These are phyloP conservation scores for Psilopsiagon aymara DNA, from an alignment of 2,113 vertebrate species.

Conservation along the genomic window DNA sequence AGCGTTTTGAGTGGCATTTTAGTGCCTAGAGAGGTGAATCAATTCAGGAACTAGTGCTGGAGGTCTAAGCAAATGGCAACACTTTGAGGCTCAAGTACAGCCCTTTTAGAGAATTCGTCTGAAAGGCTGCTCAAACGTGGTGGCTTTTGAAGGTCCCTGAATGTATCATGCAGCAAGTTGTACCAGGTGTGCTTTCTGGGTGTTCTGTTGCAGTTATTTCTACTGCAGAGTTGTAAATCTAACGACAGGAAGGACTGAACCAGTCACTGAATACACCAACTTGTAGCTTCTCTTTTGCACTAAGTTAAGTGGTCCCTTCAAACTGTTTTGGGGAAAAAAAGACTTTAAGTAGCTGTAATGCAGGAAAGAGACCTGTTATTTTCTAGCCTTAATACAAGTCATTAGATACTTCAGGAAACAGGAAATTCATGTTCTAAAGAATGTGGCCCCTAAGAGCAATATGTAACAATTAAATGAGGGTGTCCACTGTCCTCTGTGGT, in stretches of 20 bases:
- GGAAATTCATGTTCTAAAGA: not conserved
- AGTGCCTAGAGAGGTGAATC: not conserved
- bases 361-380: not conserved
- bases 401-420: not conserved
- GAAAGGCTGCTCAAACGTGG: not conserved
- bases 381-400: not conserved
- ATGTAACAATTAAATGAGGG: fast-evolving
- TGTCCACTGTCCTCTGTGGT: not conserved
- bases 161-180: not conserved
- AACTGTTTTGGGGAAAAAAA: not conserved
- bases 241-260: not conserved
- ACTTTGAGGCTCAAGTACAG: not conserved
- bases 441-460: not conserved
- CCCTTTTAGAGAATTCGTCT: not conserved
- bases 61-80: not conserved
- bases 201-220: not conserved
- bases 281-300: not conserved
- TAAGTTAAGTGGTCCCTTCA: not conserved
- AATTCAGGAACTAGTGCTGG: not conserved
- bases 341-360: not conserved
- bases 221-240: not conserved
- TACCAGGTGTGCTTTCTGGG: not conserved
- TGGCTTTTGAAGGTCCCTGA: not conserved
- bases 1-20: not conserved
- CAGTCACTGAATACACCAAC: not conserved